A percentile compares a stretch with the other conserved stretches of the same genome.
These are phyloP conservation scores for Aplysina aerophoba DNA, from an alignment of 37 sponge, comb jelly and placozoan species.

Conservation along the genomic window DNA sequence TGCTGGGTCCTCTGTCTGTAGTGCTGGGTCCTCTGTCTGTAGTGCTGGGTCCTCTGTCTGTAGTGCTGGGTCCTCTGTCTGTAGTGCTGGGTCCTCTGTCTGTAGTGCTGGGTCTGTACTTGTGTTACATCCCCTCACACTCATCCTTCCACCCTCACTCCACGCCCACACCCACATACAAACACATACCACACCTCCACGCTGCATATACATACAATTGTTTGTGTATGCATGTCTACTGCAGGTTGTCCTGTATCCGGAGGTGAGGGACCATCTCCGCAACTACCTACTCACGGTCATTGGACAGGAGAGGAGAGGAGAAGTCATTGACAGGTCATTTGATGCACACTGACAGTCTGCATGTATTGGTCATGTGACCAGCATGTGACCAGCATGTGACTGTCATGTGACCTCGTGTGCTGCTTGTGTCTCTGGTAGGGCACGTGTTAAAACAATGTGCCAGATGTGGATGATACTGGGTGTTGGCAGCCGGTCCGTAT, in stretches of 20 bases:
- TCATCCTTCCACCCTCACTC: no score
- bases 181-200: background rate
- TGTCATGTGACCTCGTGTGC: no score
- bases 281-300: constrained; percentile 83
- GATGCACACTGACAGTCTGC: background rate
- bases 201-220: no score
- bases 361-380: no score
- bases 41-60: no score
- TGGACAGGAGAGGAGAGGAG: constrained; percentile 89
- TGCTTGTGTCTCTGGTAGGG: constrained; percentile 53
- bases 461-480: constrained; percentile 97
- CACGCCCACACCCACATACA: background rate
- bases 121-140: no score
- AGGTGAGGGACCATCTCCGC: constrained; percentile 79
- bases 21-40: no score
- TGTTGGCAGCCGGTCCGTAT: constrained; percentile 78
- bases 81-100: no score
- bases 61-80: no score
- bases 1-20: no score
- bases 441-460: constrained; percentile 89
- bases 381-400: no score
- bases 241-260: constrained; percentile 73
- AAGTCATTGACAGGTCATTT: constrained; percentile 87
- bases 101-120: no score
- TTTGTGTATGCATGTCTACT: background rate